These are phyloP conservation scores for Zaprionus tsacasi DNA, from an alignment of 1,140 invertebrate species.

Conservation along the genomic window DNA sequence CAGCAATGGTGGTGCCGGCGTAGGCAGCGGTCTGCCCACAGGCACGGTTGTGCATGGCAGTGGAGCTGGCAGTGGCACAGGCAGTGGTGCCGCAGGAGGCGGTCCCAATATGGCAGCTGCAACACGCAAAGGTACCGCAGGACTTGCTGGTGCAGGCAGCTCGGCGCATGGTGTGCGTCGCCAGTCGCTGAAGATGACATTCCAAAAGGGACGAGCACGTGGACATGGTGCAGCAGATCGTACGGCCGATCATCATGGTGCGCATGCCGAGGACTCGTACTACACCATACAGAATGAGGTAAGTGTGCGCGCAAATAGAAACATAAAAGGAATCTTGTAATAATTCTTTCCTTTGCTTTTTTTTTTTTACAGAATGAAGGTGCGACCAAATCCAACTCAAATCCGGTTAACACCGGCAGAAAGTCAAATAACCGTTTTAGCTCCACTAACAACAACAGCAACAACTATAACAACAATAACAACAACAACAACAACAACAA, in stretches of 20 bases:
- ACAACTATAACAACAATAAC: conserved; percentile 43
- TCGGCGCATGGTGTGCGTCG: conserved; percentile 86
- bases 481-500: conserved; percentile 26
- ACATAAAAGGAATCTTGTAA: background rate
- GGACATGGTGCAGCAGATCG: conserved; percentile 85
- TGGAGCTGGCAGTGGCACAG: conserved; percentile 33
- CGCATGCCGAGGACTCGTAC: conserved; percentile 87
- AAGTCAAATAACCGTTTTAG: conserved; percentile 80
- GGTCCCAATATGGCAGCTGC: conserved; percentile 83
- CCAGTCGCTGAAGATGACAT: conserved; percentile 91
- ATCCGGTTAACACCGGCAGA: conserved; percentile 59
- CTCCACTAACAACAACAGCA: conserved; percentile 64
- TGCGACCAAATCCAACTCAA: conserved; percentile 64
- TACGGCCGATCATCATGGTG: conserved; percentile 84
- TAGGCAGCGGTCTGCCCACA: conserved; percentile 53
- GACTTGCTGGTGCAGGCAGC: conserved; percentile 21
- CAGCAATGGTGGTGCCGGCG: conserved; percentile 59
- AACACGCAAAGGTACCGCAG: conserved; percentile 55
- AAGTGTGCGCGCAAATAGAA: conserved; percentile 35
- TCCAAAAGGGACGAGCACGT: conserved; percentile 89
- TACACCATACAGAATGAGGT: conserved; percentile 93
- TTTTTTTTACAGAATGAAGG: conserved; percentile 75
- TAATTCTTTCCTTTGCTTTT: conserved; percentile 26
- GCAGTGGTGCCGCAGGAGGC: conserved; percentile 82
- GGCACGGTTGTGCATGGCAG: conserved; percentile 65